Evolutionary conservation across 2,888 invertebrate genomes (phyloP).

Genomic region (Lasioglossum morio): DNA sequence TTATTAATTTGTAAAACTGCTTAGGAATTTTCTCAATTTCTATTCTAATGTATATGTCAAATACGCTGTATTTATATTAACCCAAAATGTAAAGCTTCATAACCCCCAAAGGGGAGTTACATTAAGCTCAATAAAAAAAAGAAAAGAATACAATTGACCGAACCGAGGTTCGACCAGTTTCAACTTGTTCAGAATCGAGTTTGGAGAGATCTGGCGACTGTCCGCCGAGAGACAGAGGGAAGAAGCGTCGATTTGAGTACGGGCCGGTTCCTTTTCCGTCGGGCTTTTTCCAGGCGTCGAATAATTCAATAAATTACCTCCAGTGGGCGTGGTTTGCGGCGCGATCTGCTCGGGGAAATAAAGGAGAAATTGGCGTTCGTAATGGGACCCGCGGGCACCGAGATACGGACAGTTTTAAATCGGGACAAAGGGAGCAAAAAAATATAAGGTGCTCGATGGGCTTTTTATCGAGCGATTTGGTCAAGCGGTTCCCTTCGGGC

Average conservation of each 20-base stretch:
- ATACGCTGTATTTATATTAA: no score
- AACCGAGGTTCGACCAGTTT: background rate
- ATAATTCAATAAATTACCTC: constrained; percentile 55
- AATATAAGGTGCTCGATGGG: constrained; percentile 74
- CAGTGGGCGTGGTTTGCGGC: constrained; percentile 30
- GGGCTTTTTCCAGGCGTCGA: background rate
- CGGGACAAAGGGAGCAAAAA: constrained; percentile 71
- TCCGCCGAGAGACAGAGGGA: background rate
- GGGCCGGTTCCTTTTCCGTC: background rate
- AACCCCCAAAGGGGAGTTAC: no score
- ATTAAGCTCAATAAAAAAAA: no score
- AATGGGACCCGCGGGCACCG: constrained; percentile 68
- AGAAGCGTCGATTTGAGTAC: background rate
- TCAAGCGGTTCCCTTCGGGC: constrained; percentile 79
- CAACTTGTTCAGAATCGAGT: background rate
- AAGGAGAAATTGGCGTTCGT: constrained; percentile 67
- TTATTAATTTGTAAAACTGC: no score
- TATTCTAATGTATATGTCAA: no score
- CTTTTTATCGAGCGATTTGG: constrained; percentile 82
- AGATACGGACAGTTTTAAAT: constrained; percentile 74
- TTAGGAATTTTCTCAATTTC: no score
- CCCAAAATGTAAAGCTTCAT: no score
- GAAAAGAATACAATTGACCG: no score
- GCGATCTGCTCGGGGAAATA: constrained; percentile 39
- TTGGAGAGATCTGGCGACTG: background rate